A percentile compares a stretch with the other conserved stretches of the same genome.
Conservation (phyloP, 2,113 vertebrate genomes). For the Nothoprocta pentlandii region DNA sequence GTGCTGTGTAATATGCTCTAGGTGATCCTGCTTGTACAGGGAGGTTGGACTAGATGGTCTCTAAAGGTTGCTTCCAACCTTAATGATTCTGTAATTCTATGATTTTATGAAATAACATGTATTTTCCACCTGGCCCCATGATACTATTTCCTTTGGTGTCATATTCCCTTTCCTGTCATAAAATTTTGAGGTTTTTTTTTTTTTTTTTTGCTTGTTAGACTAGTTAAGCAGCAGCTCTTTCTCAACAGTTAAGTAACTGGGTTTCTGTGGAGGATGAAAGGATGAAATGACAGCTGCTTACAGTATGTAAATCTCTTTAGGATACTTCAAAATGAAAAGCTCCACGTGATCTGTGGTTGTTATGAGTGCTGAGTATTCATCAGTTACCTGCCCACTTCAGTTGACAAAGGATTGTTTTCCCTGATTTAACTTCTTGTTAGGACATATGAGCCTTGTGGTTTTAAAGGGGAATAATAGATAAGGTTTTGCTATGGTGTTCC, state of each 20-base stretch:
- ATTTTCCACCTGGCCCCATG: too few relatives aligned
- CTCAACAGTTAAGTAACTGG: not conserved
- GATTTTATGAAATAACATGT: too few relatives aligned
- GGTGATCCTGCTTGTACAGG: too few relatives aligned
- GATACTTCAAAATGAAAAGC: not conserved
- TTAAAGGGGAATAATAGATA: not conserved
- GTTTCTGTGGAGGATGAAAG: not conserved
- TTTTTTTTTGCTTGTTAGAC: fast-evolving
- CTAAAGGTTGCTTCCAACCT: too few relatives aligned
- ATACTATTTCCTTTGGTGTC: not conserved
- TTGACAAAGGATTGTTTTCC: not conserved
- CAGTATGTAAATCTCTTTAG: fast-evolving
- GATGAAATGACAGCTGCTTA: not conserved
- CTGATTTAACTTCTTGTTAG: not conserved
- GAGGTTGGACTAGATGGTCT: too few relatives aligned
- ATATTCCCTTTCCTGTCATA: not conserved
- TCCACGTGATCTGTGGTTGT: not conserved
- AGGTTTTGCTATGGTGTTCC: not conserved
- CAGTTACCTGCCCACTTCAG: not conserved
- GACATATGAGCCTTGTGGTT: not conserved
- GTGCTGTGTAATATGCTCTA: too few relatives aligned
- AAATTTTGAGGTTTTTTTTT: not conserved
- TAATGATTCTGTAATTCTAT: too few relatives aligned
- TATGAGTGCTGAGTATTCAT: not conserved
- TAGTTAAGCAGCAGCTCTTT: not conserved